phyloP scores from a whole-genome alignment of 1,140 invertebrate genomes.

The Thaumatotibia leucotreta region DNA sequence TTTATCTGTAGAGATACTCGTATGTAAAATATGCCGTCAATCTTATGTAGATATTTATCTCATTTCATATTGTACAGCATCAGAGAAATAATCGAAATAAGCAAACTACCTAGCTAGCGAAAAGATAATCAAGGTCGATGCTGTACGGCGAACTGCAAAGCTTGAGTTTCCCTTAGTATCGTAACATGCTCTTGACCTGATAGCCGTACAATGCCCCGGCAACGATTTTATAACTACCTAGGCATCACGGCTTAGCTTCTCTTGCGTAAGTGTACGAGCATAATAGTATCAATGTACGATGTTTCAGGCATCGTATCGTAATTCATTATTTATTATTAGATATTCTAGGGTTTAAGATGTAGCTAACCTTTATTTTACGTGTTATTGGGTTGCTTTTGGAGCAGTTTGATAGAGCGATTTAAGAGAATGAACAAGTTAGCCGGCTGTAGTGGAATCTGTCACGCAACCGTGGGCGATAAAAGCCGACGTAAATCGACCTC shows the following conservation, averaged over 20 bases:
- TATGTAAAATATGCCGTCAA: too few relatives aligned
- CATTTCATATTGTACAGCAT: too few relatives aligned
- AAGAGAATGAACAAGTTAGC: neutral
- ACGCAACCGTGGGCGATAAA: neutral
- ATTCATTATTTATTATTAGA: neutral
- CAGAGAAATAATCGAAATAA: neutral
- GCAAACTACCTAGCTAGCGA: neutral
- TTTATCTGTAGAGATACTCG: too few relatives aligned
- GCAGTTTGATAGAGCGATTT: too few relatives aligned
- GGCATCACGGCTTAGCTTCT: neutral
- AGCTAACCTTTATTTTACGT: neutral
- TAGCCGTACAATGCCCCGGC: neutral
- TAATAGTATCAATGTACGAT: neutral
- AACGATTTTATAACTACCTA: neutral
- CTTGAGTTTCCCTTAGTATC: neutral
- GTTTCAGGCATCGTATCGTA: neutral
- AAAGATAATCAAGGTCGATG: constrained; percentile 2
- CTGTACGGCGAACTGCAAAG: neutral
- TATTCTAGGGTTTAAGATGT: neutral
- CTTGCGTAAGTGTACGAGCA: neutral
- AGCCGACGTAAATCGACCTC: neutral
- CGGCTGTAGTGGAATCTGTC: constrained; percentile 3
- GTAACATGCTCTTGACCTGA: constrained; percentile 10
- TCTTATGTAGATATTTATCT: too few relatives aligned
- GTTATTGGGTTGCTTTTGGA: neutral